Conservation (phyloP, 2,888 invertebrate genomes). For the Lithodes maja region DNA sequence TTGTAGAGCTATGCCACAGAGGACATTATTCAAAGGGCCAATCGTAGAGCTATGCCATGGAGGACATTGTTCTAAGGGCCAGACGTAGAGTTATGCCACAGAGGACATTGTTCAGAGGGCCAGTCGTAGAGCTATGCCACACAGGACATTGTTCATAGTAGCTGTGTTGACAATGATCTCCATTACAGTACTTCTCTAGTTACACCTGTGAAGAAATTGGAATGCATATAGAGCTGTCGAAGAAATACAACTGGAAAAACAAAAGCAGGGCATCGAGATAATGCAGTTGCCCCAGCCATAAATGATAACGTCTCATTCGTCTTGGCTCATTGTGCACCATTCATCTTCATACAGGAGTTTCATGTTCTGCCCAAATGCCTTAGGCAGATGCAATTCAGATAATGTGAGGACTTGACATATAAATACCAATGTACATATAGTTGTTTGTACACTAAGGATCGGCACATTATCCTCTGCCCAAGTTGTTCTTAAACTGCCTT, state of each 20-base stretch:
- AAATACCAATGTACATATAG: constrained; percentile 67
- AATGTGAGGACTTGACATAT: constrained; percentile 59
- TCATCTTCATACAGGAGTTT: constrained; percentile 53
- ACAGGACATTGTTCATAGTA: background rate
- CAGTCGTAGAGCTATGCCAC: constrained; percentile 29
- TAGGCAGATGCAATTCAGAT: constrained; percentile 60
- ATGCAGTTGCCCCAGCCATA: constrained; percentile 47
- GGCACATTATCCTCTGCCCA: constrained; percentile 67
- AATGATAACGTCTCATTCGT: constrained; percentile 57
- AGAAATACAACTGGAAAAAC: constrained; percentile 4
- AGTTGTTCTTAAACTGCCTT: constrained; percentile 67
- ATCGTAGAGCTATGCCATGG: constrained; percentile 29
- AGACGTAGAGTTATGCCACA: constrained; percentile 44
- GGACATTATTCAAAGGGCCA: constrained; percentile 9
- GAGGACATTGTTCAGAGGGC: constrained; percentile 7
- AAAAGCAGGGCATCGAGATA: constrained; percentile 13
- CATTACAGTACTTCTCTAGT: constrained; percentile 24
- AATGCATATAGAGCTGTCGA: background rate
- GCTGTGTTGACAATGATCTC: constrained; percentile 11
- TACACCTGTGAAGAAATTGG: constrained; percentile 6
- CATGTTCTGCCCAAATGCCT: constrained; percentile 65
- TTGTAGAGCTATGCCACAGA: constrained; percentile 44
- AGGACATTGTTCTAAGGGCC: constrained; percentile 13
- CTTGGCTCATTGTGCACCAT: constrained; percentile 62
- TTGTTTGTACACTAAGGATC: constrained; percentile 67